A percentile compares a stretch with the other conserved stretches of the same genome.
Conservation (phyloP, 1,140 invertebrate species). For the Eumeta japonica region DNA sequence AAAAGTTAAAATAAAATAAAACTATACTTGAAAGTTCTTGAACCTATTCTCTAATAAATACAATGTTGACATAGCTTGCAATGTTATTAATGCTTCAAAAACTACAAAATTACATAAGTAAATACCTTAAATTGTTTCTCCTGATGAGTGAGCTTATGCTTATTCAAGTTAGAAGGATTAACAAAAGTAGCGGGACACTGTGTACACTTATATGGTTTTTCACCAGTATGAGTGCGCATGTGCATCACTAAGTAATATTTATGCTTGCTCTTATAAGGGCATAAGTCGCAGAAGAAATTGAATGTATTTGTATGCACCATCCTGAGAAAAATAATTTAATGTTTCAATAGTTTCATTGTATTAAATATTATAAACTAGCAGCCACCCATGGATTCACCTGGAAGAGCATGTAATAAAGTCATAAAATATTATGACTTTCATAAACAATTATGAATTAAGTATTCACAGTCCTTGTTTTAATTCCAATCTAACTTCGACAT, state of each 20-base stretch:
- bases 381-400: too few species aligned
- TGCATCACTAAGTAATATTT: slow-evolving; percentile 53
- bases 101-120: too few species aligned
- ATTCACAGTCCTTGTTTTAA: too few species aligned
- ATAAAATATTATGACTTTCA: too few species aligned
- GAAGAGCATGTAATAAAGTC: neutral
- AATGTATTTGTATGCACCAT: slow-evolving; percentile 46
- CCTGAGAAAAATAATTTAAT: slow-evolving; percentile 14
- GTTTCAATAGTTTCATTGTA: neutral
- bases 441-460: too few species aligned
- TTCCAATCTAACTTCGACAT: too few species aligned
- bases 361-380: neutral
- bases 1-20: too few species aligned
- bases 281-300: slow-evolving; percentile 52
- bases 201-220: slow-evolving; percentile 43
- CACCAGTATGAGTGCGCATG: slow-evolving; percentile 48
- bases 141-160: slow-evolving; percentile 45
- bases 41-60: too few species aligned
- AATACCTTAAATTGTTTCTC: slow-evolving; percentile 47
- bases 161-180: slow-evolving; percentile 46
- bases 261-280: slow-evolving; percentile 48
- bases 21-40: too few species aligned
- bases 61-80: too few species aligned
- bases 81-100: too few species aligned
- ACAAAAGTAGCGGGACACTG: slow-evolving; percentile 44